Evolutionary conservation across 1,140 invertebrate species (phyloP).

Genomic region (Trichonephila clavata): DNA sequence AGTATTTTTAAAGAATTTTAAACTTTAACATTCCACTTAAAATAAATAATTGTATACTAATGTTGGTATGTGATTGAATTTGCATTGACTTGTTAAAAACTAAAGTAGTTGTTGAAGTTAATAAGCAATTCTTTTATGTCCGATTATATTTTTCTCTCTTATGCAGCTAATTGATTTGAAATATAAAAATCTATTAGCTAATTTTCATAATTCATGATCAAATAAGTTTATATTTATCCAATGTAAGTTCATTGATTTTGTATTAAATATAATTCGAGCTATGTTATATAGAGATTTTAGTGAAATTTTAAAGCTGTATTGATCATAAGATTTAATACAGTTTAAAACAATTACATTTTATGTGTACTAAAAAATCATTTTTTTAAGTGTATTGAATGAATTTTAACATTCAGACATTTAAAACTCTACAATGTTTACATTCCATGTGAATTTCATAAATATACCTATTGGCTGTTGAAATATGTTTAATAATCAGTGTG

Average conservation of each 20-base stretch:
- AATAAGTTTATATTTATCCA: background rate
- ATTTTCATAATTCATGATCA: background rate
- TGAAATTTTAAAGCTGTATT: background rate
- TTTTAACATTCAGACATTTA: background rate
- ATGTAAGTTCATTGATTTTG: background rate
- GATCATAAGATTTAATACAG: background rate
- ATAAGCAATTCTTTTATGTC: background rate
- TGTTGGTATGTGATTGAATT: background rate
- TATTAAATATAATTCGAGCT: background rate
- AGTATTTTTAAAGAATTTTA: conserved; percentile 58
- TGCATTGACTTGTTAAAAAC: background rate
- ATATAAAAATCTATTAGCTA: background rate
- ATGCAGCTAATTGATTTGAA: background rate
- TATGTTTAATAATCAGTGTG: background rate
- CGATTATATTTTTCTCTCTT: background rate
- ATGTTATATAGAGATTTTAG: background rate
- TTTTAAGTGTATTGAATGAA: background rate
- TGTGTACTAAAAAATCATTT: background rate
- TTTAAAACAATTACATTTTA: background rate
- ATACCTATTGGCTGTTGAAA: conserved; percentile 10
- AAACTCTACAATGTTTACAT: background rate
- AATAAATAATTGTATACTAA: conserved; percentile 5
- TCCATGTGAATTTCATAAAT: background rate
- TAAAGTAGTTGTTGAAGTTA: background rate
- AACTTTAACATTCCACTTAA: conserved; percentile 46